Evolutionary conservation across 2,888 invertebrate genomes (phyloP), one percentile per base, ranked within the genome.

Genomic region (Mesorhabditis spiculigera): DNA sequence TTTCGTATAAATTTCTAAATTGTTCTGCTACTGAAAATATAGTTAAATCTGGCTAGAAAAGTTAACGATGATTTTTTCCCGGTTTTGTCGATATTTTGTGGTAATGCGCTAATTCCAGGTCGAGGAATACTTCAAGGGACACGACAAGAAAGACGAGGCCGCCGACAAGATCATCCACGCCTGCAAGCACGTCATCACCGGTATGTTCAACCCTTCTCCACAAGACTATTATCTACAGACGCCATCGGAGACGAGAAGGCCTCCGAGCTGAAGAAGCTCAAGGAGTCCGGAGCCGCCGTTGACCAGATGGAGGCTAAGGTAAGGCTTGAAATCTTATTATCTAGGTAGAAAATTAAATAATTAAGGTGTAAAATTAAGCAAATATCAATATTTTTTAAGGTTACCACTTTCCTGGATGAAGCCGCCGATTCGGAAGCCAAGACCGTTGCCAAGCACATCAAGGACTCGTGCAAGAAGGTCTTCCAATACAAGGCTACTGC

Each of bases 341-440:
- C 28, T 28, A 28, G 28, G 28, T 28, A 28, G 28, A 28, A 28
- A 28, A 28, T 28, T 28, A 28, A 28, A 28, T 28, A 28, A 1
- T 28, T 28, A 28, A 28, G 28, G 28, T 28, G 28, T 28, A 28
- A 28, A 50, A 10, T 13, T 50, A n/a, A 50, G 58, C 58, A 50
- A 50, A 50, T 28, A 28, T 28, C 58, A 50, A n/a, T 50, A 3
- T 13, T 50, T 50, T 50, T 50, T 50, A 28, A 50, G 58, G 58
- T 50, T 50, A n/a, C 8, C 58, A 50, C 58, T 50, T 50, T 50
- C 58, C 58, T 50, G 10, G 58, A 50, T 10, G 58, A 10, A 13
- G 58, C 58, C n/a, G n/a, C 58, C n/a, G 58, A 50, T 50, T 50
- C 58, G n/a, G 58, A 50, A n/a, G 58, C 58, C 58, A 50, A 50